Base-by-base conservation (phyloP, 2,888 invertebrate genomes). In the Cataglyphis cursor region DNA sequence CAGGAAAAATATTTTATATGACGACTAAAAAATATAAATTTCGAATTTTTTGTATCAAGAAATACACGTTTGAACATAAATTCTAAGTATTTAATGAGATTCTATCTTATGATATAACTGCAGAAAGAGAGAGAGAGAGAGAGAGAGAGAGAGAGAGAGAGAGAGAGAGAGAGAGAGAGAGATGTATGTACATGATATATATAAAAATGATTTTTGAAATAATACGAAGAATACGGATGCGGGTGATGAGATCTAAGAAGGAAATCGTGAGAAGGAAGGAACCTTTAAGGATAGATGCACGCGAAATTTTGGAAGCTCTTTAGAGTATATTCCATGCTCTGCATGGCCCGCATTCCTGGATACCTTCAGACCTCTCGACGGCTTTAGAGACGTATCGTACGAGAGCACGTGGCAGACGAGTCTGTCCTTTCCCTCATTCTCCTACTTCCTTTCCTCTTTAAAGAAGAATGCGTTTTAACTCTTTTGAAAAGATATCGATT, bases 231-330 rank as follows among this genome's bases (percentile, higher is more conserved):
- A 44, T 72, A 72, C 78, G 44, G 59, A 80, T 80, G 72, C 44
- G 78, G 59, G 78, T 68, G 72, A 64, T 78, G 72, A 59, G 64
- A 44, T 70, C 44, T 44, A 70, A 80, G 41, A 70, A 80, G 72
- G 28, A 70, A 59, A 70, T 80, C 44, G 35, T n/a, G 44, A 59
- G 72, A 80, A 35, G 44, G 18, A 72, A 72, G 35, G 24, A 78
- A 70, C 44, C 31, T 70, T 35, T 44, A 59, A 80, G 73, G 68
- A 68, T 62, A 68, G 83, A 86, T 88, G 85, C 65, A 72, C 41
- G 87, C 70, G 83, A 89, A 91, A 92, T 90, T 90, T 90, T 91
- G 90, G 89, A 91, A 92, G 91, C 87, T 84, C 85, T 90, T 89
- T 88, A 85, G 88, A 90, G 88, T n/a, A n/a, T n/a, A n/a, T n/a